A percentile compares a stretch with the other conserved stretches of the same genome.
These are phyloP conservation scores for Limnephilus lunatus DNA, from an alignment of 2,888 invertebrate species.

Conservation along the genomic window DNA sequence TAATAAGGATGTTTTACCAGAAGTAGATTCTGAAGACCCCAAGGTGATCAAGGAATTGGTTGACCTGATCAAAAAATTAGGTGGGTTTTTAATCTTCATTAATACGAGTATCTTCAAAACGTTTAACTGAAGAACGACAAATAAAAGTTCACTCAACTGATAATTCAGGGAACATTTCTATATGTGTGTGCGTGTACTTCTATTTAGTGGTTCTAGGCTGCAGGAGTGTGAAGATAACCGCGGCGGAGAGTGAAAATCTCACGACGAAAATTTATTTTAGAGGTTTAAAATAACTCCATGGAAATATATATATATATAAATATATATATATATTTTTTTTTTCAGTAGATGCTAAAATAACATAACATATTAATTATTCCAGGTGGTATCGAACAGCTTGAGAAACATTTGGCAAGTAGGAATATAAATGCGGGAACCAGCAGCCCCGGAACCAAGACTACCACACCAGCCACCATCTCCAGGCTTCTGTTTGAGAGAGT, in stretches of 20 bases:
- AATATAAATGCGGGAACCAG: conserved; percentile 70
- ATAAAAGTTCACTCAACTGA: no score
- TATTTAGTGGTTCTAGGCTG: neutral
- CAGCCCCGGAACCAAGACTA: conserved; percentile 70
- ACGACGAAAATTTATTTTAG: neutral
- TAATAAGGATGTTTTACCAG: conserved; percentile 71
- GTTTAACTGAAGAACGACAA: no score
- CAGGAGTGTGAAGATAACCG: neutral
- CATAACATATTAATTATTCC: conserved; percentile 53
- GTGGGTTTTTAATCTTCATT: conserved; percentile 70
- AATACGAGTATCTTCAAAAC: neutral
- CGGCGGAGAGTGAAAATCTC: no score
- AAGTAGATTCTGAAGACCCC: conserved; percentile 81
- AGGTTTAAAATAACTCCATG: neutral
- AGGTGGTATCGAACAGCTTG: conserved; percentile 91
- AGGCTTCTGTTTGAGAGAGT: conserved; percentile 88
- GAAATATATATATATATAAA: no score
- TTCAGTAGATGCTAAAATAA: neutral
- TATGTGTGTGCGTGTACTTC: no score
- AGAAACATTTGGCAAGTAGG: conserved; percentile 82
- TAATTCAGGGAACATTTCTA: no score
- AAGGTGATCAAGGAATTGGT: conserved; percentile 89
- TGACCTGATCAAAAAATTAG: conserved; percentile 90
- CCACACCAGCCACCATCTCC: conserved; percentile 83
- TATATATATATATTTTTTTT: neutral